Percentiles rank a stretch among this genome's conserved stretches.
These are phyloP conservation scores for Thereva unica DNA, from an alignment of 2,888 invertebrate genomes.

Conservation along the genomic window DNA sequence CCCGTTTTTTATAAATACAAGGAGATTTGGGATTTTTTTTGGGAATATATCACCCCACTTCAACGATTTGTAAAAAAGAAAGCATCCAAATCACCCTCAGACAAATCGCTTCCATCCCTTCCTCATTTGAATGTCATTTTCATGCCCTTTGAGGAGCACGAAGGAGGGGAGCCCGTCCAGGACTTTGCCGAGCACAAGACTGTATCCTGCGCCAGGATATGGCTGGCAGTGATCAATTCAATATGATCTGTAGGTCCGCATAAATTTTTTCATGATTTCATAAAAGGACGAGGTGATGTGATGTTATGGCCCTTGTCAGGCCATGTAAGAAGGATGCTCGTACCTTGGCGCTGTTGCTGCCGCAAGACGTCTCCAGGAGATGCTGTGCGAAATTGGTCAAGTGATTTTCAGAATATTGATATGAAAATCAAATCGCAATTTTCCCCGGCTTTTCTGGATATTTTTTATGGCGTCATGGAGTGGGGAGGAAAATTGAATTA, in stretches of 20 bases:
- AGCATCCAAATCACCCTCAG: constrained; percentile 28
- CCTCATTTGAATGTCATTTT: constrained; percentile 22
- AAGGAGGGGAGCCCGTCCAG: background rate
- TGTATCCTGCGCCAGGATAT: background rate
- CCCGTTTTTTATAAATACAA: background rate
- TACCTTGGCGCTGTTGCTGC: no score
- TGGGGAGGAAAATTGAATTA: constrained; percentile 18
- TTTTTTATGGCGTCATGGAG: constrained; percentile 14
- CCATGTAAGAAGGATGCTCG: constrained; percentile 3
- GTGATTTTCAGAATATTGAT: constrained; percentile 42
- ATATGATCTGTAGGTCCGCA: constrained; percentile 27
- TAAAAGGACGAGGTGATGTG: constrained; percentile 25
- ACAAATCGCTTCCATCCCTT: constrained; percentile 29
- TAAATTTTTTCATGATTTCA: constrained; percentile 26
- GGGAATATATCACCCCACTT: constrained; percentile 29
- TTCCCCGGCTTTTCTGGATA: constrained; percentile 11
- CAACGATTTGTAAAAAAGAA: constrained; percentile 33
- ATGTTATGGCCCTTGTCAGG: constrained; percentile 14
- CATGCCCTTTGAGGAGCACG: constrained; percentile 7
- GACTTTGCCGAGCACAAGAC: no score
- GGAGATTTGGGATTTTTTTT: background rate
- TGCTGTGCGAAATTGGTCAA: constrained; percentile 40
- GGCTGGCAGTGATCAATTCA: constrained; percentile 31
- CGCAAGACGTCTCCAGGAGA: constrained; percentile 12
- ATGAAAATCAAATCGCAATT: constrained; percentile 41